phyloP scores from a whole-genome alignment of 2,797 vertebrate genomes.

The Myripristis murdjan region DNA sequence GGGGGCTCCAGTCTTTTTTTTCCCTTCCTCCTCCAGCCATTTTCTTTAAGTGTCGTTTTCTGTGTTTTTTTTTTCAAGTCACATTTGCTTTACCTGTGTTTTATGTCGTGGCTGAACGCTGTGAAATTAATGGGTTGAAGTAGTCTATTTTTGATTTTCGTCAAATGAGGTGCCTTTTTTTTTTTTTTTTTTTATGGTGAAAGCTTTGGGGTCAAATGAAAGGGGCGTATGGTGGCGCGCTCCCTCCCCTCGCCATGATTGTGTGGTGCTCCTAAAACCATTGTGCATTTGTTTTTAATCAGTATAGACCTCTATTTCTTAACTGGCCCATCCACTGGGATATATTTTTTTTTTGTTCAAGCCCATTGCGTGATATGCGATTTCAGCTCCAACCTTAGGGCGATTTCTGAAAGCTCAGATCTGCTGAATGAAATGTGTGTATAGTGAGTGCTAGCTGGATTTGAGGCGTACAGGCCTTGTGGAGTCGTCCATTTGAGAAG shows the following conservation, averaged over 20 bases:
- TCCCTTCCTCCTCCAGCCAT: not conserved
- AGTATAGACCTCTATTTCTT: constrained; percentile 21
- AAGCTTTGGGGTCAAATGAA: constrained; percentile 68
- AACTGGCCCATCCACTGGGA: not conserved
- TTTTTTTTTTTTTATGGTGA: no score
- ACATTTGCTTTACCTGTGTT: not conserved
- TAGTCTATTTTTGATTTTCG: constrained; percentile 12
- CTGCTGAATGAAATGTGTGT: constrained; percentile 45
- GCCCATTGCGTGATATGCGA: constrained; percentile 1
- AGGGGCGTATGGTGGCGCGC: constrained; percentile 60
- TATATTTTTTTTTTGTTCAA: not conserved
- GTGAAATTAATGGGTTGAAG: constrained; percentile 4
- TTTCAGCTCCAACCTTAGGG: constrained; percentile 24
- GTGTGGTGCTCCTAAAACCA: constrained; percentile 47
- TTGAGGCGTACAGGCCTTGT: constrained; percentile 66
- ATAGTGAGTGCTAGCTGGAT: constrained; percentile 46
- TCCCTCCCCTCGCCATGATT: constrained; percentile 63
- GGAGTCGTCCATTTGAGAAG: constrained; percentile 86
- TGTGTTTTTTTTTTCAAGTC: not conserved
- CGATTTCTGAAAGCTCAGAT: constrained; percentile 21
- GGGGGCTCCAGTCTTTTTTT: not conserved
- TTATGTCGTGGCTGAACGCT: not conserved
- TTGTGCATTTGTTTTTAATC: constrained; percentile 40
- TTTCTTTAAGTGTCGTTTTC: constrained; percentile 10
- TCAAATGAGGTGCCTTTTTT: constrained; percentile 7